phyloP scores from a whole-genome alignment of 1,140 invertebrate species.

The Metaphire vulgaris region DNA sequence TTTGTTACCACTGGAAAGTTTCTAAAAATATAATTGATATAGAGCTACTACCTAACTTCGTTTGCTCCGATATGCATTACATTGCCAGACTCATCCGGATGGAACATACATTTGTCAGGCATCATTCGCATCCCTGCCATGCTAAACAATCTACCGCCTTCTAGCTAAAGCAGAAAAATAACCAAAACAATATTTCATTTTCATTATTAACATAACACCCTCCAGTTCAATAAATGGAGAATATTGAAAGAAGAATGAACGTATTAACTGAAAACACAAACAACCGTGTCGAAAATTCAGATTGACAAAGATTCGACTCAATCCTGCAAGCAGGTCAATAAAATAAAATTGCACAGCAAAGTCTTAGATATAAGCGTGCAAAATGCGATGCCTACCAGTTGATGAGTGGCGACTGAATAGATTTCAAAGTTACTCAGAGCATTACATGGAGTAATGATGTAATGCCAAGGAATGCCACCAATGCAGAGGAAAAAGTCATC shows the following conservation, averaged over 20 bases:
- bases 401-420: slow-evolving; percentile 27
- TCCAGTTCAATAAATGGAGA: no score
- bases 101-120: slow-evolving; percentile 34
- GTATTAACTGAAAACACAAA: no score
- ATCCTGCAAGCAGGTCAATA: no score
- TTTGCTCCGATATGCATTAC: slow-evolving; percentile 32
- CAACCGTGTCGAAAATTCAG: no score
- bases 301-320: no score
- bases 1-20: no score
- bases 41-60: slow-evolving; percentile 32
- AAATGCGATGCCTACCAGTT: no score
- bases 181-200: background rate
- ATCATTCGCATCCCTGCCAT: slow-evolving; percentile 26
- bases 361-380: no score
- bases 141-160: slow-evolving; percentile 29
- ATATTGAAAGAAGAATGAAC: no score
- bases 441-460: slow-evolving; percentile 33
- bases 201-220: slow-evolving; percentile 15
- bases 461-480: slow-evolving; percentile 38
- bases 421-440: slow-evolving; percentile 27
- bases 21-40: no score
- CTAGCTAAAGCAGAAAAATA: slow-evolving; percentile 29
- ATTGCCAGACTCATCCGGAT: slow-evolving; percentile 36
- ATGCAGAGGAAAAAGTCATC: slow-evolving; percentile 33
- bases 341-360: no score